Evolutionary conservation across 2,888 invertebrate species (phyloP).

Genomic region (Leuctra nigra): DNA sequence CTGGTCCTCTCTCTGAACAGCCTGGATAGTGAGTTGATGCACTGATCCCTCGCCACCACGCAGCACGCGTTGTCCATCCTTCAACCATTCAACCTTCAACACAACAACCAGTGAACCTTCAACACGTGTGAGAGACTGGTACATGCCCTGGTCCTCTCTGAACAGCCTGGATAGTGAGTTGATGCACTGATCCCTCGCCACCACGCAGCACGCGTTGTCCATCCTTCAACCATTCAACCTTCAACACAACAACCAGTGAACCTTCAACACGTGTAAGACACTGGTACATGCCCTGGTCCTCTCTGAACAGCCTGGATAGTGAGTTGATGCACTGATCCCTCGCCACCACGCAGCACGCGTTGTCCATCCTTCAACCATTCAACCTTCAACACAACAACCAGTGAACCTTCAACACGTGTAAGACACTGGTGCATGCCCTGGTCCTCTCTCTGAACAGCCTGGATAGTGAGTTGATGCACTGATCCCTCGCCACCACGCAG

Average conservation of each 20-base stretch:
- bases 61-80: constrained; percentile 35
- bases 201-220: constrained; percentile 31
- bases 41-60: not conserved
- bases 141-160: constrained; percentile 44
- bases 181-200: not conserved
- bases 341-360: constrained; percentile 5
- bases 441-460: constrained; percentile 40
- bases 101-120: too few relatives aligned
- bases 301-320: constrained; percentile 35
- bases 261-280: constrained; percentile 56
- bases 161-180: constrained; percentile 33
- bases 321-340: constrained; percentile 8
- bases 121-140: constrained; percentile 49
- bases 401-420: too few relatives aligned
- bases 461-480: constrained; percentile 20
- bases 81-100: constrained; percentile 36
- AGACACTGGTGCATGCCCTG: constrained; percentile 47
- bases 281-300: constrained; percentile 46
- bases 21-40: constrained; percentile 24
- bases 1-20: constrained; percentile 41
- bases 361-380: constrained; percentile 39
- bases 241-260: too few relatives aligned
- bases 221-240: constrained; percentile 39
- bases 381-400: too few relatives aligned
- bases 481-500: not conserved